phyloP scores from a whole-genome alignment of 2,888 invertebrate species.

The Lutraria lutraria region DNA sequence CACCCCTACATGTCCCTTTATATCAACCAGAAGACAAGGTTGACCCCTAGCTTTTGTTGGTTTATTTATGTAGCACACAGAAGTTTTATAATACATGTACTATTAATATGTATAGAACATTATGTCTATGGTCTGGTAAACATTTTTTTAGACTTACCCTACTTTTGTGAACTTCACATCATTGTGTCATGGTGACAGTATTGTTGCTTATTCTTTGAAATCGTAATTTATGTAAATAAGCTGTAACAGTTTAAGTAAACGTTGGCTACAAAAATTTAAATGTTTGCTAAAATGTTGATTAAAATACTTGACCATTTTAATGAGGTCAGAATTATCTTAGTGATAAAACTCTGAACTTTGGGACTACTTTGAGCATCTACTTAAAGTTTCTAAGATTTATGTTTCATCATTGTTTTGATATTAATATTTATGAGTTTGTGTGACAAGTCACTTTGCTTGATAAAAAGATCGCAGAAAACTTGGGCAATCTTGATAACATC shows the following conservation, averaged over 20 bases:
- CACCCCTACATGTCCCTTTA: too few species aligned
- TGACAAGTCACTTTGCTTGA: background rate
- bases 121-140: too few species aligned
- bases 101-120: too few species aligned
- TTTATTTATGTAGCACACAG: too few species aligned
- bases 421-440: conserved; percentile 20
- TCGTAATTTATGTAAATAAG: background rate
- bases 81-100: too few species aligned
- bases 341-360: conserved; percentile 21
- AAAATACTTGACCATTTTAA: conserved; percentile 16
- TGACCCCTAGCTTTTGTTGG: too few species aligned
- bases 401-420: background rate
- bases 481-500: background rate
- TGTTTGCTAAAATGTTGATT: background rate
- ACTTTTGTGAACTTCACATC: too few species aligned
- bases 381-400: conserved; percentile 1
- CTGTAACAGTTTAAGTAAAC: background rate
- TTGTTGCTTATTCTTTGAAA: background rate
- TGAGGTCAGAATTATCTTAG: conserved; percentile 1
- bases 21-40: too few species aligned
- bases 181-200: too few species aligned
- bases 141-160: too few species aligned
- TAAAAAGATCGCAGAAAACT: background rate
- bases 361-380: background rate
- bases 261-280: background rate